Evolutionary conservation across 2,888 invertebrate genomes (phyloP), one percentile per base, ranked within the genome.

Genomic region (Oligia latruncula): DNA sequence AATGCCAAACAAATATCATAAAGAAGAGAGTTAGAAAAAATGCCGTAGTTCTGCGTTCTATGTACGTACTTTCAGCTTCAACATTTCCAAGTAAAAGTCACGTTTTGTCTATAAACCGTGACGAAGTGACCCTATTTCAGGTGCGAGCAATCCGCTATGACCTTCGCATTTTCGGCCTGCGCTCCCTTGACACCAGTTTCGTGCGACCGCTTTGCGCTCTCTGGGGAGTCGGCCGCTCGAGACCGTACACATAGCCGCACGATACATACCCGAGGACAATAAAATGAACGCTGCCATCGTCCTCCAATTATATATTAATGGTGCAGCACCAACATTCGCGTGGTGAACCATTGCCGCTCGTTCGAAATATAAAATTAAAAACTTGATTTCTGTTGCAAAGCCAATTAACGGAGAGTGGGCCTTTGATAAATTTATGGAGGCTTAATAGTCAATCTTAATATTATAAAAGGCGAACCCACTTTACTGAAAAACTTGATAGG

Each of bases 151-250:
- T 95, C 94, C 93, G 92, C 91, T 91, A 90, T 93, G 94, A 95
- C 95, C 95, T 96, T 96, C 95, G 93, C 95, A 95, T 95, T 95
- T 95, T 93, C 90, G 88, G 92, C 85, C 91, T 93, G 89, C 90
- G 90, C 91, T 94, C 94, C 95, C 94, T 88, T 90, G 93, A 91
- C 91, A 89, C 90, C 92, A 91, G 93, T 94, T 92, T 91, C 93
- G 92, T 94, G 95, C 93, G 93, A 91, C 93, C 94, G 94, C 91
- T 90, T 91, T 91, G 89, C 89, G 88, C 89, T 92, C 95, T 92
- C 95, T 80, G 78, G 96, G 95, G 96, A 95, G 90, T 89, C 88
- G 88, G 91, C 91, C 92, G 91, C 92, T 89, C 90, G 95, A 93
- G 95, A 94, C 93, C 92, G 89, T 88, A 92, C 93, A 94, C 93